A percentile compares a stretch with the other conserved stretches of the same genome.
phyloP scores from a whole-genome alignment of 2,888 invertebrate genomes.

The Cremastobaeus sp. region DNA sequence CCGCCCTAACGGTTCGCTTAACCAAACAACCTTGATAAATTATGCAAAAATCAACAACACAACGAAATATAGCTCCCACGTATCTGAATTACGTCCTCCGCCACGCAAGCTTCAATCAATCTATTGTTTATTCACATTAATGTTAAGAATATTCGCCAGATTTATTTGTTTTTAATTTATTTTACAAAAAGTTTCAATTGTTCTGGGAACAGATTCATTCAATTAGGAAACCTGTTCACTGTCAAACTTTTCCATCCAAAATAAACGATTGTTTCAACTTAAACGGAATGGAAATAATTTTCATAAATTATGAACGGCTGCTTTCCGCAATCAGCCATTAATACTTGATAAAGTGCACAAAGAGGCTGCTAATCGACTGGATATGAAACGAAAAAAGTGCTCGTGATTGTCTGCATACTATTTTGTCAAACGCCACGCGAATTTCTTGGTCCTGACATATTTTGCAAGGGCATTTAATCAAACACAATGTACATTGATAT shows the following conservation, averaged over 20 bases:
- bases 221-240: no score
- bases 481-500: slow-evolving; percentile 35
- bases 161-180: no score
- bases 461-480: slow-evolving; percentile 35
- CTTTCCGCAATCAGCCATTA: no score
- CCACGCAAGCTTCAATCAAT: slow-evolving; percentile 13
- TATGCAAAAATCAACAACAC: slow-evolving; percentile 77
- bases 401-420: slow-evolving; percentile 5
- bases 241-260: no score
- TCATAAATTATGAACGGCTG: no score
- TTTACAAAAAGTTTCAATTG: no score
- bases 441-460: slow-evolving; percentile 30
- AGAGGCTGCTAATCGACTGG: neutral
- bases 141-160: no score
- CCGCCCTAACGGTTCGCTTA: slow-evolving; percentile 74
- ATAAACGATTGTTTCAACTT: no score
- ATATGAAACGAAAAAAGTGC: slow-evolving; percentile 9
- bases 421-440: slow-evolving; percentile 10
- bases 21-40: slow-evolving; percentile 77
- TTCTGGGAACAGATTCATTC: no score
- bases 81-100: slow-evolving; percentile 38
- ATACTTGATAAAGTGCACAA: no score
- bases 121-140: slow-evolving; percentile 19
- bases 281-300: no score
- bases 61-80: slow-evolving; percentile 67